These are phyloP conservation scores for Dermolepida albohirtum DNA, from an alignment of 2,888 invertebrate genomes.

Conservation along the genomic window DNA sequence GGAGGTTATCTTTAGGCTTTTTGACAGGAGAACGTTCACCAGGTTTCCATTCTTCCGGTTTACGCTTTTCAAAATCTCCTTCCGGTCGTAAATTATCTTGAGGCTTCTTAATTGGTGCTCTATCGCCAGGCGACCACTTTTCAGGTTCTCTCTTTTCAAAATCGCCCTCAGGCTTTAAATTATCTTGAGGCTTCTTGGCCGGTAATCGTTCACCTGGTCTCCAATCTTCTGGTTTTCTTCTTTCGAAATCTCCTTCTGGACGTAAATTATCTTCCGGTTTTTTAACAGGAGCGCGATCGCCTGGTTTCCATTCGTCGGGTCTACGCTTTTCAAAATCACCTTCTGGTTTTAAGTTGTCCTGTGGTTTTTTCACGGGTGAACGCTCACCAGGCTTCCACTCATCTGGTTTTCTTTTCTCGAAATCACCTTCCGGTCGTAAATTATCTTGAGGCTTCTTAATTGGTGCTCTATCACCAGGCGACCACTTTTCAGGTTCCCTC, in stretches of 20 bases:
- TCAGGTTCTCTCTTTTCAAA: slow-evolving; percentile 56
- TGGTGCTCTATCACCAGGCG: slow-evolving; percentile 62
- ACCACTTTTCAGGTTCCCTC: slow-evolving; percentile 59
- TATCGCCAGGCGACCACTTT: slow-evolving; percentile 64
- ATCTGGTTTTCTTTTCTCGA: slow-evolving; percentile 63
- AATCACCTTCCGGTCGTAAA: slow-evolving; percentile 63
- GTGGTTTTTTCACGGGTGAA: slow-evolving; percentile 64
- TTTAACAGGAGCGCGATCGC: slow-evolving; percentile 69
- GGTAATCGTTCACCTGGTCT: slow-evolving; percentile 67
- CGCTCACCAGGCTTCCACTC: slow-evolving; percentile 64
- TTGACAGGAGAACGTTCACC: slow-evolving; percentile 64
- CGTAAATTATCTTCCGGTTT: slow-evolving; percentile 65
- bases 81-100: slow-evolving; percentile 68
- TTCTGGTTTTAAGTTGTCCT: slow-evolving; percentile 62
- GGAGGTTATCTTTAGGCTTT: slow-evolving; percentile 64
- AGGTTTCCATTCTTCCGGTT: slow-evolving; percentile 60
- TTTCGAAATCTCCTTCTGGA: slow-evolving; percentile 70
- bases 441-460: slow-evolving; percentile 63
- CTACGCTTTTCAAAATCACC: slow-evolving; percentile 60
- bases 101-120: slow-evolving; percentile 66
- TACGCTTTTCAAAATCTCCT: slow-evolving; percentile 69
- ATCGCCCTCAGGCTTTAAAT: slow-evolving; percentile 67
- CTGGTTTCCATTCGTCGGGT: slow-evolving; percentile 58
- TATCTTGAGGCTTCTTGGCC: slow-evolving; percentile 72
- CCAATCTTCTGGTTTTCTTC: slow-evolving; percentile 64